phyloP scores from a whole-genome alignment of 2,888 invertebrate genomes.

The Phymatocera aterrima region DNA sequence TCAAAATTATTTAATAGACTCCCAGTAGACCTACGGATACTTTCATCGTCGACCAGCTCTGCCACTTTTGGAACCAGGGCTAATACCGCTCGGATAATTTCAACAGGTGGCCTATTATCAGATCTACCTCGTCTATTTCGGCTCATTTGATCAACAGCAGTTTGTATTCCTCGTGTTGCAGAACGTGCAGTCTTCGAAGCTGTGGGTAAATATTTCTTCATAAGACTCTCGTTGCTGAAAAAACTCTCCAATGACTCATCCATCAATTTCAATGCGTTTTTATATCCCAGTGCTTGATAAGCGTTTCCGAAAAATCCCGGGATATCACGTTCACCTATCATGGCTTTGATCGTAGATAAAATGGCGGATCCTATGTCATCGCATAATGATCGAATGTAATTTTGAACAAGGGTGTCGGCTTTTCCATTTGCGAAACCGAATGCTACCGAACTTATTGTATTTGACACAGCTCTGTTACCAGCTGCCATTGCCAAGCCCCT shows the following conservation, averaged over 20 bases:
- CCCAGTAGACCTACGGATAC: neutral
- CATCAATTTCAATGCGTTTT: slow-evolving; percentile 37
- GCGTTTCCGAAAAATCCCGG: neutral
- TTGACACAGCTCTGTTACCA: slow-evolving; percentile 42
- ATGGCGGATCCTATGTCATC: slow-evolving; percentile 42
- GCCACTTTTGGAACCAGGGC: neutral
- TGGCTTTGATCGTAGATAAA: slow-evolving; percentile 27
- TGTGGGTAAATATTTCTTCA: slow-evolving; percentile 33
- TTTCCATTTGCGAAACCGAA: slow-evolving; percentile 44
- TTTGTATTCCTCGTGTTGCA: neutral
- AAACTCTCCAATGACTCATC: slow-evolving; percentile 42
- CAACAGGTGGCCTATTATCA: neutral
- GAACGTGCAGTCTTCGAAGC: slow-evolving; percentile 40
- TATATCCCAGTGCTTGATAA: slow-evolving; percentile 40
- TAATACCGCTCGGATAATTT: neutral
- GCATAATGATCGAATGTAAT: slow-evolving; percentile 47
- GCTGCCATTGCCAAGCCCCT: slow-evolving; percentile 45
- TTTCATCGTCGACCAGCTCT: neutral
- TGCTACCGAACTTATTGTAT: slow-evolving; percentile 47
- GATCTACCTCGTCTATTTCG: neutral
- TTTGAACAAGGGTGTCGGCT: slow-evolving; percentile 47
- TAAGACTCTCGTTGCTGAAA: slow-evolving; percentile 32
- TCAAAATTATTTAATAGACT: neutral
- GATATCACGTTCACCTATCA: slow-evolving; percentile 30
- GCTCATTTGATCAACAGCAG: neutral